These are phyloP conservation scores for Porites lobata DNA, from an alignment of 92 coral and sea anemone genomes.

Conservation along the genomic window DNA sequence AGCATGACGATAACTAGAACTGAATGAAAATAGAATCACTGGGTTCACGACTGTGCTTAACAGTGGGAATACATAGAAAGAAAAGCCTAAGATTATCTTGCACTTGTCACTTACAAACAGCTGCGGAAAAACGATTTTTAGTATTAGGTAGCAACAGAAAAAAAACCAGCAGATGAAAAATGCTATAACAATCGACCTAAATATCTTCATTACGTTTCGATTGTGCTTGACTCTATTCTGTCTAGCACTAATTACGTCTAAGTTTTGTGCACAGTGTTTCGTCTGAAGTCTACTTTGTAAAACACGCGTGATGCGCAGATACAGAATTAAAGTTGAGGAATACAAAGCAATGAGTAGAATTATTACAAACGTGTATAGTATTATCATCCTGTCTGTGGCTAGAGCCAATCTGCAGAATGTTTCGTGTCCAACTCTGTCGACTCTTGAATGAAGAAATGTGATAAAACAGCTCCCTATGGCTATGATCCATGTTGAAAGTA, in stretches of 20 bases:
- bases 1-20: conserved; percentile 2
- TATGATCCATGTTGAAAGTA: conserved; percentile 7
- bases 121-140: background rate
- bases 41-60: conserved; percentile 13
- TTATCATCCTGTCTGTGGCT: background rate
- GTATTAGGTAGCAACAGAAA: background rate
- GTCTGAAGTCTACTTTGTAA: background rate
- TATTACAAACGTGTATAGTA: background rate
- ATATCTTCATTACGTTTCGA: conserved; percentile 4
- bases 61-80: background rate
- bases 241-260: too few species aligned
- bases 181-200: background rate
- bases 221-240: background rate
- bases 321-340: background rate
- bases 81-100: background rate
- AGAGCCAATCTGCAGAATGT: background rate
- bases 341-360: background rate
- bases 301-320: conserved; percentile 1
- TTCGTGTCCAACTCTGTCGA: background rate
- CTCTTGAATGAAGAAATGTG: background rate
- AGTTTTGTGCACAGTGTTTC: background rate
- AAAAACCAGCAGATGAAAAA: background rate
- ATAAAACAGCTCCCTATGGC: background rate
- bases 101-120: background rate
- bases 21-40: conserved; percentile 1